phyloP scores from a whole-genome alignment of 2,113 vertebrate species.

The Forbesichthys papilliferus region DNA sequence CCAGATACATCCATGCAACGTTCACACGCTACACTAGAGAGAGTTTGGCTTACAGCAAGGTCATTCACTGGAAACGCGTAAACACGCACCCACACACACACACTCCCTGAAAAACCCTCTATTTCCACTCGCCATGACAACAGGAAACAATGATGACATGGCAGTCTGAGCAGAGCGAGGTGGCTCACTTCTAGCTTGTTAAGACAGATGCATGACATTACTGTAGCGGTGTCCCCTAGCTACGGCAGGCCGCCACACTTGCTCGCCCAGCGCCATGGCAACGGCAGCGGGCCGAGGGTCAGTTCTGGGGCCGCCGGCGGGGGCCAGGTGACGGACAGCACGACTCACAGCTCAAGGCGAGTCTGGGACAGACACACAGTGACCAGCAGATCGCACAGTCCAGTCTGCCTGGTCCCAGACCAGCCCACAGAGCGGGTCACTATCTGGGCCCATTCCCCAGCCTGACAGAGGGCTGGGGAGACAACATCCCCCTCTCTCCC shows the following conservation, averaged over 20 bases:
- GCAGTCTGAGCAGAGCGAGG: too few relatives aligned
- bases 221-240: conserved; percentile 30
- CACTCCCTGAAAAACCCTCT: conserved; percentile 1
- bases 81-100: too few relatives aligned
- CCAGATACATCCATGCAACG: conserved; percentile 1
- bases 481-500: conserved; percentile 58
- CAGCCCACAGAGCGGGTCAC: conserved; percentile 43
- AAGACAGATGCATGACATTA: conserved; percentile 36
- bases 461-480: conserved; percentile 46
- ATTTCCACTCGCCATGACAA: not conserved
- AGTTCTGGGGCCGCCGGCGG: too few relatives aligned
- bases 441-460: conserved; percentile 48
- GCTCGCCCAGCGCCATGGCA: conserved; percentile 31
- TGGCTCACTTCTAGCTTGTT: conserved; percentile 12
- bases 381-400: not conserved
- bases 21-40: conserved; percentile 7
- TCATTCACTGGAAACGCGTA: conserved; percentile 16
- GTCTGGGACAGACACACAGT: too few relatives aligned
- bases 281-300: conserved; percentile 51
- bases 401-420: not conserved
- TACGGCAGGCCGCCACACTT: conserved; percentile 25
- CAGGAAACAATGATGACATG: not conserved
- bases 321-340: too few relatives aligned
- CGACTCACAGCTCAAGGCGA: too few relatives aligned
- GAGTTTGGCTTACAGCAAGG: conserved; percentile 27